These are phyloP conservation scores for Hippopotamyrus pictus DNA, from an alignment of 2,797 vertebrate species.

Conservation along the genomic window DNA sequence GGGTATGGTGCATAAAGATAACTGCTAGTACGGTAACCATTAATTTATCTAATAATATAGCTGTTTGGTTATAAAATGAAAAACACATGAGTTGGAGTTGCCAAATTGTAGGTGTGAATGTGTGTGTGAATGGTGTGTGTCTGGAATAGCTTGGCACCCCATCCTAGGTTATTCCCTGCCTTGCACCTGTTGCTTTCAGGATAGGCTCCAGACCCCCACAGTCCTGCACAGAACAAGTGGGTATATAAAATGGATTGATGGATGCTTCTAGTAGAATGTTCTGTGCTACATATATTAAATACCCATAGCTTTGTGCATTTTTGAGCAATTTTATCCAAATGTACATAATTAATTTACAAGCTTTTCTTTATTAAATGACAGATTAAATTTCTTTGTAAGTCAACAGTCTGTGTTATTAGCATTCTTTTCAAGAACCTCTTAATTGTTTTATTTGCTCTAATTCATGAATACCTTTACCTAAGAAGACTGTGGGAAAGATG, in stretches of 20 bases:
- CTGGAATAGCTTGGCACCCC: not conserved
- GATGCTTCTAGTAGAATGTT: not conserved
- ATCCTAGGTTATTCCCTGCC: not conserved
- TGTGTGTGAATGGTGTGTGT: not conserved
- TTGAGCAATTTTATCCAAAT: not conserved
- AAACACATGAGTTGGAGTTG: not conserved
- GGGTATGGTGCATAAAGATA: not conserved
- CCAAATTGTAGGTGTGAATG: not conserved
- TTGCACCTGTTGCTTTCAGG: not conserved
- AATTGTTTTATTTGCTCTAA: slow-evolving; percentile 12
- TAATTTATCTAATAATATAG: not conserved
- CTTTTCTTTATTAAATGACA: not conserved
- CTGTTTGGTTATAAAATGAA: not conserved
- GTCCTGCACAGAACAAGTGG: not conserved
- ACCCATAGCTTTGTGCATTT: not conserved
- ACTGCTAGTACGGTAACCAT: not conserved
- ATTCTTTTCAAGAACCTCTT: not conserved
- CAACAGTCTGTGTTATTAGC: not conserved
- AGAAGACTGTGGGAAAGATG: not conserved
- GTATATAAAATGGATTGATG: not conserved
- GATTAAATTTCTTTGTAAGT: not conserved
- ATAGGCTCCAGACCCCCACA: not conserved
- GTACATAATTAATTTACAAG: not conserved
- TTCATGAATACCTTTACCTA: slow-evolving; percentile 12
- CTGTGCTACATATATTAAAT: not conserved